Base-by-base conservation (phyloP, 2,888 invertebrate species). In the Drosophila aldrichi region DNA sequence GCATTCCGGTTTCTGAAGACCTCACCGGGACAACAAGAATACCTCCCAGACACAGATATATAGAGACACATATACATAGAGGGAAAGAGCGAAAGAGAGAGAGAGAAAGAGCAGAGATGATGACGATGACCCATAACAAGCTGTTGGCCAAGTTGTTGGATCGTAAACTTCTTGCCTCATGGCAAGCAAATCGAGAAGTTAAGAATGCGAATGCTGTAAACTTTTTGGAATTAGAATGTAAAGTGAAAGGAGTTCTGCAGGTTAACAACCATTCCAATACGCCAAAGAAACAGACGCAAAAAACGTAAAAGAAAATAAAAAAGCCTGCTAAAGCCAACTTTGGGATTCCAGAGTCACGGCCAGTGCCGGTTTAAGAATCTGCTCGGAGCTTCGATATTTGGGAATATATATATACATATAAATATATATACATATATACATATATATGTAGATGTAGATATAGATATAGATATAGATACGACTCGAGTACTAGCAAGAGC, bases 181-280 rank as follows among this genome's bases (percentile, higher is more conserved):
- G 56, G 68, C 78, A 61, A 74, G 64, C 71, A 68, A 68, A 54
- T 73, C 66, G 65, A 64, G 49, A 77, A 59, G 51, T 74, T 60
- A 78, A 82, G 82, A 81, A 82, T 87, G 84, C 78, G 88, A 87
- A 84, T 84, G 80, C 74, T 81, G 82, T 79, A 87, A 76, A 79
- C 56, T 60, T 75, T 79, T 83, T 70, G 71, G 84, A 87, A 87
- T 87, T 86, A 89, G 86, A 89, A 87, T 86, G 86, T 88, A 84
- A 86, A 86, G 89, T 89, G 86, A 86, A 86, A 86, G 86, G 86
- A 86, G 86, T 86, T 86, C 85, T 87, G 72, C 88, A 82, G 88
- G 88, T 86, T 89, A 85, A 88, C 25, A 71, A 71, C 63, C 77
- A 74, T 70, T 70, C 74, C 76, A 73, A 76, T 48, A 61, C 34